A percentile compares a stretch with the other conserved stretches of the same genome.
phyloP scores from a whole-genome alignment of 1,140 invertebrate species.

The Diploscapter pachys region DNA sequence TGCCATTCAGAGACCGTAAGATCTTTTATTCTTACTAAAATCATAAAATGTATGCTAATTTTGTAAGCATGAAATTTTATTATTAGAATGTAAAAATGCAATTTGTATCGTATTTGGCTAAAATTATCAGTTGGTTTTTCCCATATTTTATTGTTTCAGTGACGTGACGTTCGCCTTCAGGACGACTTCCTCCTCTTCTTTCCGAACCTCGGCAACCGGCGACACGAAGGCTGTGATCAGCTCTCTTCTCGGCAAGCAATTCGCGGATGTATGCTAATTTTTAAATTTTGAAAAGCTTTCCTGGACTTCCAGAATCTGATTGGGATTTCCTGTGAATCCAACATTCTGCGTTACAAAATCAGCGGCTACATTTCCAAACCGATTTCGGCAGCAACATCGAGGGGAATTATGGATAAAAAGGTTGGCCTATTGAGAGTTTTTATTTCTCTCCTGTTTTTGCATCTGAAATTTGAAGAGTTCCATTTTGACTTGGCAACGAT shows the following conservation, averaged over 20 bases:
- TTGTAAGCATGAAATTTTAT: too few species aligned
- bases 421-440: background rate
- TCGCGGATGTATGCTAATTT: constrained; percentile 20
- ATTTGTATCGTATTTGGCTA: too few species aligned
- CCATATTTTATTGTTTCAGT: constrained; percentile 35
- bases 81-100: too few species aligned
- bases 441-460: background rate
- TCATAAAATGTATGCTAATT: too few species aligned
- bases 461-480: too few species aligned
- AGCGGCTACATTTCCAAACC: constrained; percentile 38
- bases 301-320: constrained; percentile 42
- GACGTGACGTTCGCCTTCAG: constrained; percentile 50
- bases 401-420: constrained; percentile 25
- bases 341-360: constrained; percentile 24
- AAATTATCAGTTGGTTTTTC: background rate
- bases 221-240: constrained; percentile 27
- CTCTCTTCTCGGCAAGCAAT: constrained; percentile 34
- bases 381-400: constrained; percentile 33
- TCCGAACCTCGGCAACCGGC: constrained; percentile 31
- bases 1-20: constrained; percentile 47
- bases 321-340: constrained; percentile 36
- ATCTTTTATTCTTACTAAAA: background rate
- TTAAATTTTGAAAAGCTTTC: background rate
- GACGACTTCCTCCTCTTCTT: constrained; percentile 18
- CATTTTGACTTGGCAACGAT: too few species aligned